These are phyloP conservation scores for Dolichopus griseipennis DNA, from an alignment of 2,888 invertebrate genomes.

Conservation along the genomic window DNA sequence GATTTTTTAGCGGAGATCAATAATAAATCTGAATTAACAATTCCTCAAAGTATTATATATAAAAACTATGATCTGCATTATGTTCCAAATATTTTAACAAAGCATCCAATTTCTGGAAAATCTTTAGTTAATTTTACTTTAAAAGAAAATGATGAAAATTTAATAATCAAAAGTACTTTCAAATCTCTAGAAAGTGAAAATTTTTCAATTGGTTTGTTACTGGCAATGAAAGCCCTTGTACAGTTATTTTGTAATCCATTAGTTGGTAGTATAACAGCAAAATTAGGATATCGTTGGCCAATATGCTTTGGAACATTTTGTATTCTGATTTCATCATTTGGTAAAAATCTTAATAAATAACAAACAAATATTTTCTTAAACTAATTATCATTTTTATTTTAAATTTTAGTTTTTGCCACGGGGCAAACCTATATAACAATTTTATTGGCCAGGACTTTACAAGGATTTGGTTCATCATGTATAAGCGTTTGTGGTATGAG, in stretches of 20 bases:
- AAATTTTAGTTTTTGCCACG: conserved; percentile 60
- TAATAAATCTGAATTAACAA: conserved; percentile 35
- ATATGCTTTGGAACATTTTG: conserved; percentile 60
- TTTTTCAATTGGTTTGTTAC: conserved; percentile 56
- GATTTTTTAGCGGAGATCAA: conserved; percentile 58
- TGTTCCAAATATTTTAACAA: conserved; percentile 33
- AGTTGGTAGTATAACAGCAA: conserved; percentile 58
- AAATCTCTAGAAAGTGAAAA: conserved; percentile 50
- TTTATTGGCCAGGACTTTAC: conserved; percentile 64
- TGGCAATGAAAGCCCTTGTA: conserved; percentile 71
- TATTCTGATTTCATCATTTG: conserved; percentile 56
- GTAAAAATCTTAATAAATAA: conserved; percentile 43
- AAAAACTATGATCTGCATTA: conserved; percentile 31
- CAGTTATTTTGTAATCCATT: conserved; percentile 69
- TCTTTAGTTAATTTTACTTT: conserved; percentile 38
- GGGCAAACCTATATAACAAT: conserved; percentile 60
- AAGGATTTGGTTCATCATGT: conserved; percentile 73
- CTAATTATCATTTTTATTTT: conserved; percentile 15
- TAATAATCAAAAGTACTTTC: conserved; percentile 13
- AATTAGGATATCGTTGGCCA: conserved; percentile 58
- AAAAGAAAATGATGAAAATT: conserved; percentile 18
- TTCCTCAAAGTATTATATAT: conserved; percentile 33
- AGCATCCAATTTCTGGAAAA: conserved; percentile 42
- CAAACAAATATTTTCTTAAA: conserved; percentile 17
- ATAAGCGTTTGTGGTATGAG: conserved; percentile 75